Percentiles rank a stretch among this genome's conserved stretches.
Conservation (phyloP, 1,140 invertebrate species). For the Lepeophtheirus salmonis region DNA sequence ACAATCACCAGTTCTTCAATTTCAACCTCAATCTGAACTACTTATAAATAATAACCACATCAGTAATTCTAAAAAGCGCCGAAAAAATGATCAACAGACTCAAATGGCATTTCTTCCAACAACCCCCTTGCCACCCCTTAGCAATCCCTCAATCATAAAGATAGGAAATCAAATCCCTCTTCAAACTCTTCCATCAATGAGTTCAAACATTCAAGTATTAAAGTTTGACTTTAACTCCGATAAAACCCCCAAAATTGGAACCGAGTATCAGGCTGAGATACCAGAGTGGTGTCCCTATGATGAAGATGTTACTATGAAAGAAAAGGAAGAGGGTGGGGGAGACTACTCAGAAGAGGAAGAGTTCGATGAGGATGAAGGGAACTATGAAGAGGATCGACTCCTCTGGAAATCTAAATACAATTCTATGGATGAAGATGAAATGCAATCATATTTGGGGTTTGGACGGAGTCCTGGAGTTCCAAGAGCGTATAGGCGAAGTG, state of each 20-base stretch:
- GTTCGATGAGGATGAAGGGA: neutral
- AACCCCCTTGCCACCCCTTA: slow-evolving; percentile 3
- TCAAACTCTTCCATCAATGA: neutral
- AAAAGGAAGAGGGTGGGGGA: no score
- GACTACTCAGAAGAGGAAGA: no score
- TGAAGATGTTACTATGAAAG: no score
- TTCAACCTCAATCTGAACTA: neutral
- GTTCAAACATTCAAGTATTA: neutral
- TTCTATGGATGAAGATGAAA: neutral
- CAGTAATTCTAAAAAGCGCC: neutral
- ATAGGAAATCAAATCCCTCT: neutral
- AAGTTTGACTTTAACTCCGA: slow-evolving; percentile 1
- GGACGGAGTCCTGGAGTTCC: slow-evolving; percentile 1
- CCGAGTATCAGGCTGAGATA: slow-evolving; percentile 8
- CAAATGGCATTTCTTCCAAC: slow-evolving; percentile 3
- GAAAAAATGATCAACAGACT: neutral
- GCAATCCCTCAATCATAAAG: neutral
- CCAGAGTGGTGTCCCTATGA: neutral
- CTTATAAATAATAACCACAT: neutral
- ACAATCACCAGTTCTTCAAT: neutral
- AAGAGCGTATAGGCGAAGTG: neutral
- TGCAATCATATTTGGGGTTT: slow-evolving; percentile 4
- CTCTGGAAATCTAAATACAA: neutral
- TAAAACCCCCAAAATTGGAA: slow-evolving; percentile 3
- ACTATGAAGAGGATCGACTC: neutral